A percentile compares a stretch with the other conserved stretches of the same genome.
phyloP scores from a whole-genome alignment of 2,797 vertebrate genomes.

The Pipistrellus kuhlii region DNA sequence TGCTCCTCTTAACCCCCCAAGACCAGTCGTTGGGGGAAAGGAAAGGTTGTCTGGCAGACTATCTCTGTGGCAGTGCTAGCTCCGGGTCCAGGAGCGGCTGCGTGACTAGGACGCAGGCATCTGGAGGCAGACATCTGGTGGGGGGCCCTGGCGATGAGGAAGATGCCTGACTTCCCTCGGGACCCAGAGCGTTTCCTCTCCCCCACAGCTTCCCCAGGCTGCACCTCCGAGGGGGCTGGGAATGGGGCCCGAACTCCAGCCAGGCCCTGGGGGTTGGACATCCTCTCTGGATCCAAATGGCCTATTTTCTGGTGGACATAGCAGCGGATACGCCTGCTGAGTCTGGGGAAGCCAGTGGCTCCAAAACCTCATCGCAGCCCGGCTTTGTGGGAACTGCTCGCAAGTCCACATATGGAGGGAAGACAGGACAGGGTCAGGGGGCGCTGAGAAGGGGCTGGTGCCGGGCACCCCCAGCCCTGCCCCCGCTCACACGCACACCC shows the following conservation, averaged over 20 bases:
- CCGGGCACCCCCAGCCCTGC: neutral
- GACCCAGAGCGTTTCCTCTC: neutral
- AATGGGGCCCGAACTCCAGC: neutral
- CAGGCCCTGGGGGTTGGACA: neutral
- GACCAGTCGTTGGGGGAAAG: neutral
- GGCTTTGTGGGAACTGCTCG: neutral
- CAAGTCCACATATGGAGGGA: neutral
- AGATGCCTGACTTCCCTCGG: neutral
- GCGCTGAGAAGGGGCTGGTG: neutral
- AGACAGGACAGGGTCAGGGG: too few relatives aligned
- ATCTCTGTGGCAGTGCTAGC: neutral
- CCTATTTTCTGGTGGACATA: neutral
- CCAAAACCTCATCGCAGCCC: neutral
- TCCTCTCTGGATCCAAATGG: neutral
- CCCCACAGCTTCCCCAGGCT: constrained; percentile 50
- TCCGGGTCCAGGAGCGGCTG: neutral
- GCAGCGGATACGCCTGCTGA: neutral
- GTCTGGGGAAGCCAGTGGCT: neutral
- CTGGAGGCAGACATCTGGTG: neutral
- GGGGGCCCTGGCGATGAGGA: constrained; percentile 29
- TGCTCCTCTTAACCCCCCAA: neutral
- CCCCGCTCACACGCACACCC: neutral
- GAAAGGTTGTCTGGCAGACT: neutral
- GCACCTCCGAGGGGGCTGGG: fast-evolving
- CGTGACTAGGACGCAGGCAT: neutral